phyloP scores from a whole-genome alignment of 2,888 invertebrate species.

The Coremacera marginata region DNA sequence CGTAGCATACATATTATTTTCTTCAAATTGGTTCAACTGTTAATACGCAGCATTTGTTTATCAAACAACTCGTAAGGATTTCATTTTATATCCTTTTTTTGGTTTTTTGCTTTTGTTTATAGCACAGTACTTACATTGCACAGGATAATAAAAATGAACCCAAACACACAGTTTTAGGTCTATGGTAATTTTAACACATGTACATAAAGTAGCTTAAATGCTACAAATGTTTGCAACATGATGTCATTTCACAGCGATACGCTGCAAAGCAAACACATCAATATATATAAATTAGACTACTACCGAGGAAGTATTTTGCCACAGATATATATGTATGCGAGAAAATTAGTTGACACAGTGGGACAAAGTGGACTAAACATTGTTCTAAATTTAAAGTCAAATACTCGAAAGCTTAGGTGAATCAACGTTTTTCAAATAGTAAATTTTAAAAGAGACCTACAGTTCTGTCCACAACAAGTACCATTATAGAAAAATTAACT shows the following conservation, averaged over 20 bases:
- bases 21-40: background rate
- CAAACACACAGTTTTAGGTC: background rate
- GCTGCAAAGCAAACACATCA: background rate
- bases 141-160: no score
- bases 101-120: background rate
- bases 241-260: slow-evolving; percentile 15
- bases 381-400: background rate
- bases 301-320: slow-evolving; percentile 14
- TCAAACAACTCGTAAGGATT: slow-evolving; percentile 3
- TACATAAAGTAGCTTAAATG: slow-evolving; percentile 4
- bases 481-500: no score
- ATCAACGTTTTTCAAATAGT: no score
- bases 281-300: slow-evolving; percentile 20
- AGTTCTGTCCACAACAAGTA: no score
- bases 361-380: background rate
- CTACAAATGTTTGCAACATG: slow-evolving; percentile 5
- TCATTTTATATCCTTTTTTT: slow-evolving; percentile 9
- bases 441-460: no score
- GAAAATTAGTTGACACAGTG: slow-evolving; percentile 2
- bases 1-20: background rate
- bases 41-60: slow-evolving; percentile 13
- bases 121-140: background rate
- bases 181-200: slow-evolving; percentile 11
- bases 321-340: background rate
- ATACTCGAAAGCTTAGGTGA: no score